phyloP scores from a whole-genome alignment of 2,888 invertebrate species.

The Fragum sueziense region DNA sequence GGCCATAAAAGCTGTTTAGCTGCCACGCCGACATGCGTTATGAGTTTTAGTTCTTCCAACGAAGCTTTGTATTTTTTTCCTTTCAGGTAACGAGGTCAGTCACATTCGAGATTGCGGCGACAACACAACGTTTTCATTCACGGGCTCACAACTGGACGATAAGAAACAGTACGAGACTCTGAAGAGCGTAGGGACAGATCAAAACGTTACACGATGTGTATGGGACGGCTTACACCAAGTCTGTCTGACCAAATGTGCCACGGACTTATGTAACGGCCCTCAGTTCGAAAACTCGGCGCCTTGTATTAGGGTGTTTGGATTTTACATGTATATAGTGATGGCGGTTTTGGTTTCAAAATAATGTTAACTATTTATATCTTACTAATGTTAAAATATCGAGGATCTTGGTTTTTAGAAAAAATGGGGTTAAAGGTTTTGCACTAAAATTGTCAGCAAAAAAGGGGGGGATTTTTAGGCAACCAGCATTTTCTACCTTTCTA shows the following conservation, averaged over 20 bases:
- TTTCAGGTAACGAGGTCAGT: constrained; percentile 48
- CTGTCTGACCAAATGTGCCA: constrained; percentile 35
- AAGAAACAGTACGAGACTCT: constrained; percentile 20
- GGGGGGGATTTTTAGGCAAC: background rate
- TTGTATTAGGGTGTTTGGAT: background rate
- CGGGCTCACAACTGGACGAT: background rate
- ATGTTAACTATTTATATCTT: background rate
- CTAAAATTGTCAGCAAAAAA: too few species aligned
- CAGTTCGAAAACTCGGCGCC: background rate
- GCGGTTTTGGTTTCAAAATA: background rate
- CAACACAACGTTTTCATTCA: constrained; percentile 50
- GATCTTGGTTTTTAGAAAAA: background rate
- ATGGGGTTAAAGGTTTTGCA: background rate
- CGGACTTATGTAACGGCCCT: constrained; percentile 52
- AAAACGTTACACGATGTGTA: constrained; percentile 43
- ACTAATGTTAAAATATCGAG: background rate
- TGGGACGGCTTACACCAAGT: constrained; percentile 45
- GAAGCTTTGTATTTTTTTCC: too few species aligned
- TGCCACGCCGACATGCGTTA: too few species aligned
- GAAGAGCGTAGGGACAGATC: background rate
- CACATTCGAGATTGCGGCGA: constrained; percentile 61
- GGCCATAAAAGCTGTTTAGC: too few species aligned
- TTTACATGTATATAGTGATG: background rate
- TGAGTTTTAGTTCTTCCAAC: too few species aligned
- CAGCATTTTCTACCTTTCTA: background rate